A percentile compares a stretch with the other conserved stretches of the same genome.
Conservation (phyloP, 1,140 invertebrate genomes). For the Pseudoatta argentina region DNA sequence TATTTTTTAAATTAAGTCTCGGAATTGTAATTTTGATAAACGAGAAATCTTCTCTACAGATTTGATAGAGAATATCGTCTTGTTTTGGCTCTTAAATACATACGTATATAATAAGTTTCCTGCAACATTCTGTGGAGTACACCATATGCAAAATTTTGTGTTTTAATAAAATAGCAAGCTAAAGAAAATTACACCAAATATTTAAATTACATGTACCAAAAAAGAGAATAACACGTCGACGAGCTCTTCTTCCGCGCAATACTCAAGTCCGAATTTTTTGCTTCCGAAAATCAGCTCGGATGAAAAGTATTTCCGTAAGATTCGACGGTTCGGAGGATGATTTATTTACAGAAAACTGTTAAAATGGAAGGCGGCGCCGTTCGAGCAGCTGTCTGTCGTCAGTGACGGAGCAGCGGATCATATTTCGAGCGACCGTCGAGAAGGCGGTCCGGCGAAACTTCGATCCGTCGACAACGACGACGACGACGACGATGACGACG, state of each 20-base stretch:
- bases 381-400: conserved; percentile 44
- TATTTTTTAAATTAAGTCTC: too few species aligned
- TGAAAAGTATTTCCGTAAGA: conserved; percentile 13
- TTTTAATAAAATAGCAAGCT: conserved; percentile 2
- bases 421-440: conserved; percentile 45
- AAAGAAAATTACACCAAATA: neutral
- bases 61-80: neutral
- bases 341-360: conserved; percentile 48
- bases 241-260: neutral
- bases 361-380: conserved; percentile 8
- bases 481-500: neutral
- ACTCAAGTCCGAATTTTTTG: neutral
- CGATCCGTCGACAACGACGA: neutral
- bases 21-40: neutral
- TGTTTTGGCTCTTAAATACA: neutral
- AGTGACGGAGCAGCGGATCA: conserved; percentile 30
- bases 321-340: neutral
- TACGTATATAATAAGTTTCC: neutral
- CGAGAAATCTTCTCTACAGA: neutral
- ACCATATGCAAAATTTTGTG: neutral
- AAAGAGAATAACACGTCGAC: neutral
- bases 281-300: neutral
- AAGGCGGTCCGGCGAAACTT: conserved; percentile 47
- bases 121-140: neutral
- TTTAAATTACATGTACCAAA: neutral